Conservation (phyloP, 2,888 invertebrate species). For the Macaria notata region DNA sequence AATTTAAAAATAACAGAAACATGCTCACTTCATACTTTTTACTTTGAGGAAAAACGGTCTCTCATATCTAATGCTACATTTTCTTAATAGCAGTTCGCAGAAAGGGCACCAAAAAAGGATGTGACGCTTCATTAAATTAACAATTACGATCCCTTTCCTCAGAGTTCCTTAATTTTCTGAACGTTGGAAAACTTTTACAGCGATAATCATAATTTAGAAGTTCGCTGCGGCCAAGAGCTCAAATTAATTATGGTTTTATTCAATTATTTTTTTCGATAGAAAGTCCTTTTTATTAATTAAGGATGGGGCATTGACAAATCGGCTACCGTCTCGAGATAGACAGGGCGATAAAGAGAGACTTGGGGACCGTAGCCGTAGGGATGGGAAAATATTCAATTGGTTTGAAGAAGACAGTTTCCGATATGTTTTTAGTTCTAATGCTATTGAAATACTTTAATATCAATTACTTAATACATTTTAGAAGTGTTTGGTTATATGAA, state of each 20-base stretch:
- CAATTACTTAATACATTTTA: too few species aligned
- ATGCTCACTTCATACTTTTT: too few species aligned
- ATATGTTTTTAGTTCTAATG: too few species aligned
- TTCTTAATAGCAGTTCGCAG: too few species aligned
- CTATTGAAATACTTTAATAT: too few species aligned
- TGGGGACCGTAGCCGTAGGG: slow-evolving; percentile 33
- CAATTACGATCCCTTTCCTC: slow-evolving; percentile 42
- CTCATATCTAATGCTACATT: too few species aligned
- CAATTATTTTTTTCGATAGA: slow-evolving; percentile 63
- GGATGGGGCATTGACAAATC: slow-evolving; percentile 77
- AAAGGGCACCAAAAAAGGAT: slow-evolving; percentile 13
- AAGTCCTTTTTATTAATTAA: slow-evolving; percentile 77
- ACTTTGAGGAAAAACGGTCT: too few species aligned
- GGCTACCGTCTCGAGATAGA: slow-evolving; percentile 74
- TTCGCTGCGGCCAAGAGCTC: slow-evolving; percentile 33
- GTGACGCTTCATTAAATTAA: slow-evolving; percentile 36
- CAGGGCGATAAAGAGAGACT: slow-evolving; percentile 60
- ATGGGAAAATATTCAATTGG: slow-evolving; percentile 12
- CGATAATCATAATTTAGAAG: slow-evolving; percentile 39
- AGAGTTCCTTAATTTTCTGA: slow-evolving; percentile 42
- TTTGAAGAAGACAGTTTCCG: too few species aligned
- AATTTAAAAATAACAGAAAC: too few species aligned
- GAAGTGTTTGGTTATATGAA: too few species aligned
- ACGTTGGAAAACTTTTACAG: slow-evolving; percentile 53
- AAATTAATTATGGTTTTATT: slow-evolving; percentile 77